Conservation (phyloP, 2,797 vertebrate genomes). For the Sebastes wilsoni region DNA sequence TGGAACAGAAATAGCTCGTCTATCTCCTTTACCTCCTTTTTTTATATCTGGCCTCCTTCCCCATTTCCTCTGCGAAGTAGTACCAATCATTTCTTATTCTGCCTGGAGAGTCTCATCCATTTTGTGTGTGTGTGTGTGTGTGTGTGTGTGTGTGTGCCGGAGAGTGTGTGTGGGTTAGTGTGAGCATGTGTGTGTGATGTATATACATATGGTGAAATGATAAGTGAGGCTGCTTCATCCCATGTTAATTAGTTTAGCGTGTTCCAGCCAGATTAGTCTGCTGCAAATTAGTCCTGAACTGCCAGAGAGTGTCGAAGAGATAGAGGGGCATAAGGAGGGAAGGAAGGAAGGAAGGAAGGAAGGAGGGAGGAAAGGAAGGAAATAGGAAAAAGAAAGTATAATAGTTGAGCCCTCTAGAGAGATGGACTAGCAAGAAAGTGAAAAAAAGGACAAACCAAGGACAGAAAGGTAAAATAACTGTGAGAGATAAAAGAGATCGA, state of each 20-base stretch:
- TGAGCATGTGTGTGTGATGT: conserved; percentile 43
- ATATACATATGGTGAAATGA: conserved; percentile 70
- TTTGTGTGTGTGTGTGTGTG: conserved; percentile 18
- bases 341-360: neutral
- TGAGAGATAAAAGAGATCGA: conserved; percentile 35
- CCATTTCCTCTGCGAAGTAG: conserved; percentile 68
- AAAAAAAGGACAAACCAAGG: conserved; percentile 46
- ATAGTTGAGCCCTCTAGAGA: conserved; percentile 1
- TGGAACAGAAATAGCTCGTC: conserved; percentile 63
- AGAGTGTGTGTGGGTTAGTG: neutral
- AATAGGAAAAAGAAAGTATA: neutral
- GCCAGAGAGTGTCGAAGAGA: conserved; percentile 39
- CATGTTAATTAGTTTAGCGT: conserved; percentile 75
- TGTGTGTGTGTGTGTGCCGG: neutral
- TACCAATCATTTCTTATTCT: conserved; percentile 69
- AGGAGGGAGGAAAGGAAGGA: neutral
- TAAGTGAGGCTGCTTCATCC: conserved; percentile 67
- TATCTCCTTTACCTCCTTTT: conserved; percentile 50
- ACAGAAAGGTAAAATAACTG: conserved; percentile 19
- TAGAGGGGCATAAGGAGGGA: neutral
- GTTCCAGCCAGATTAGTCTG: conserved; percentile 66
- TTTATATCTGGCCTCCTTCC: conserved; percentile 77
- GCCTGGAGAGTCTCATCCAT: conserved; percentile 63
- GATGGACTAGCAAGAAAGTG: conserved; percentile 10
- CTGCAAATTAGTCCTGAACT: conserved; percentile 63